Evolutionary conservation across 2,888 invertebrate genomes (phyloP).

Genomic region (Caenorhabditis sinica): DNA sequence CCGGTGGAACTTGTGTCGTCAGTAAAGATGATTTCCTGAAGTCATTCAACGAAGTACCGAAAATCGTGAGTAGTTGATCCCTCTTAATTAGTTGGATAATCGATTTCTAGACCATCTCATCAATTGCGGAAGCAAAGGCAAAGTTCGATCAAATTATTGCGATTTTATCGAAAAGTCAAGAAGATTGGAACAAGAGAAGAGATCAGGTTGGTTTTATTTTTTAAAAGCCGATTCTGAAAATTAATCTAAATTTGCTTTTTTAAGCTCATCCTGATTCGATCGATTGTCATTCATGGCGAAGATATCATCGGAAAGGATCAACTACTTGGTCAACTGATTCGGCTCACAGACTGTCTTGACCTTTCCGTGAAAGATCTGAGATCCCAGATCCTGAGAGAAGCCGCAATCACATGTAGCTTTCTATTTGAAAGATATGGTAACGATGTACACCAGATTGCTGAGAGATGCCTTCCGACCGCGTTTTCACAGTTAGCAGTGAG

Average conservation of each 20-base stretch:
- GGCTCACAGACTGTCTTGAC: constrained; percentile 56
- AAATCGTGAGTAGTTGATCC: constrained; percentile 19
- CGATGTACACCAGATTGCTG: constrained; percentile 51
- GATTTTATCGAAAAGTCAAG: constrained; percentile 43
- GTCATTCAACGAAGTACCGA: constrained; percentile 42
- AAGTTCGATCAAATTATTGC: constrained; percentile 32
- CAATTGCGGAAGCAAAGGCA: constrained; percentile 14
- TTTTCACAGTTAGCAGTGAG: constrained; percentile 52
- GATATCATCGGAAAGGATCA: constrained; percentile 35
- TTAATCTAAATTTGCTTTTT: background rate
- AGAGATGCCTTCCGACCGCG: constrained; percentile 43
- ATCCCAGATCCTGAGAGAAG: constrained; percentile 62
- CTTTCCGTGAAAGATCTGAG: constrained; percentile 59
- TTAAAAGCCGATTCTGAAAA: background rate
- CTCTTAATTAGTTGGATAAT: background rate
- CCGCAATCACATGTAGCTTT: constrained; percentile 63
- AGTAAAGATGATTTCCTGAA: constrained; percentile 50
- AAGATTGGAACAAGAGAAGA: constrained; percentile 59
- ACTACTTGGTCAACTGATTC: constrained; percentile 23
- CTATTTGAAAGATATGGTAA: constrained; percentile 48
- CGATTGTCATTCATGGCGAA: constrained; percentile 49
- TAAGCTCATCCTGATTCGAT: constrained; percentile 52
- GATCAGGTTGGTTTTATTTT: constrained; percentile 35
- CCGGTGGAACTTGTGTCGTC: constrained; percentile 36
- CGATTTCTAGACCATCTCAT: constrained; percentile 16